Evolutionary conservation across 2,888 invertebrate species (phyloP).

Genomic region (Didymodactylos carnosus): DNA sequence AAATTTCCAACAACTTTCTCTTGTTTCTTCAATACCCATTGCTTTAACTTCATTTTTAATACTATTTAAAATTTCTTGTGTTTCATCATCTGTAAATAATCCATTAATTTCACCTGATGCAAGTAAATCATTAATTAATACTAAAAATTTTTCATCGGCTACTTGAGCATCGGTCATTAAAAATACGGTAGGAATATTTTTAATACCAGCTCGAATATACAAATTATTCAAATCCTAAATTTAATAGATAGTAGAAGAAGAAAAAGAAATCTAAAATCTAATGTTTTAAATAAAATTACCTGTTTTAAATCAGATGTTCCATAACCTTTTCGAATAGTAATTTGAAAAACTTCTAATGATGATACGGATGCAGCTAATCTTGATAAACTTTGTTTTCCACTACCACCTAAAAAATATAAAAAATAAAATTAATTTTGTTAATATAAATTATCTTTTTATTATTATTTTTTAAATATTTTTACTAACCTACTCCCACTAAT

Average conservation of each 20-base stretch:
- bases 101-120: constrained; percentile 89
- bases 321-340: constrained; percentile 66
- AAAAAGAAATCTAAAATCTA: not conserved
- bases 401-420: too few relatives aligned
- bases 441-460: too few relatives aligned
- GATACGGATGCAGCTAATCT: constrained; percentile 80
- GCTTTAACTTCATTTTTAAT: constrained; percentile 44
- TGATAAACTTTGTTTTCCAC: constrained; percentile 78
- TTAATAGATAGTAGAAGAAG: too few relatives aligned
- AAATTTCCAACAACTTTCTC: constrained; percentile 92
- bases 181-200: constrained; percentile 80
- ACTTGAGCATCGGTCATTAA: constrained; percentile 88
- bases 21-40: constrained; percentile 66
- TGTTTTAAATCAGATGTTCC: constrained; percentile 61
- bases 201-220: constrained; percentile 72
- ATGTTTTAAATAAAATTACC: not conserved
- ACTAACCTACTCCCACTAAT: constrained; percentile 70
- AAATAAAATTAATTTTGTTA: too few relatives aligned
- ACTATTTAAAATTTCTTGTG: constrained; percentile 74
- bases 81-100: constrained; percentile 79
- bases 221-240: constrained; percentile 54
- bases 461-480: too few relatives aligned
- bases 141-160: constrained; percentile 77
- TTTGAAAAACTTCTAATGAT: constrained; percentile 73
- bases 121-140: constrained; percentile 77